Base-by-base conservation (phyloP, 37 sponge, comb jelly and placozoan genomes). In the Cladorhizidae sp. region DNA sequence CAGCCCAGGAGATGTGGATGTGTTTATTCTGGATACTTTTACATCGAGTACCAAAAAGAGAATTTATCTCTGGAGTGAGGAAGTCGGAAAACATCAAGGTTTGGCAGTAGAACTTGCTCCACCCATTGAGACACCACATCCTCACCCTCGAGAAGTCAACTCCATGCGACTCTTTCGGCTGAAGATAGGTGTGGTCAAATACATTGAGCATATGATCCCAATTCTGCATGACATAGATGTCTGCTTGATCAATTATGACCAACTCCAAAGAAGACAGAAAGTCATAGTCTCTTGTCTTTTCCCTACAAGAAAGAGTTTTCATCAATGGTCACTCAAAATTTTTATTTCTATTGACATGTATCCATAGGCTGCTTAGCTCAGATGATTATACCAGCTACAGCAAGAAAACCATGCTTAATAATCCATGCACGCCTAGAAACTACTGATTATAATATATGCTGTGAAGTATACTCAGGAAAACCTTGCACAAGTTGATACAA, bases 181-280 rank as follows among this genome's bases (percentile, higher is more conserved):
- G 83, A 21, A 80, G 80, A 59, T 97, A 89, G 9, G 85, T 49
- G 52, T 93, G 94, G 21, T 57, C 38, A 50, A 93, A 85, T 45
- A 93, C 1, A 63, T 85, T 79, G 82, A 88, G 82, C 21, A 40
- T 41, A 31, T 20, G 99, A 39, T 87, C 91, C 99, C 99, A 99
- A 81, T 99, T 99, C 79, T 99, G 99, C 99, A 99, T 99, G 40
- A 99, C 93, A 77, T 92, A 94, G 40, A 99, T 89, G 82, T 99
- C 97, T 35, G 87, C 75, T 45, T 91, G 92, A 67, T 94, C 92
- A 50, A 96, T 26, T 40, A 92, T 81, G 14, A 99, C 85, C 38
- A 99, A 11, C 54, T 99, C 99, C 49, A 99, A 22, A 25, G 99
- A 99, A 0, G 99, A 99, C 74, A 99, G 76, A 67, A 94, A 96